Base-by-base conservation (phyloP, 2,888 invertebrate genomes). In the Phortica okadai region DNA sequence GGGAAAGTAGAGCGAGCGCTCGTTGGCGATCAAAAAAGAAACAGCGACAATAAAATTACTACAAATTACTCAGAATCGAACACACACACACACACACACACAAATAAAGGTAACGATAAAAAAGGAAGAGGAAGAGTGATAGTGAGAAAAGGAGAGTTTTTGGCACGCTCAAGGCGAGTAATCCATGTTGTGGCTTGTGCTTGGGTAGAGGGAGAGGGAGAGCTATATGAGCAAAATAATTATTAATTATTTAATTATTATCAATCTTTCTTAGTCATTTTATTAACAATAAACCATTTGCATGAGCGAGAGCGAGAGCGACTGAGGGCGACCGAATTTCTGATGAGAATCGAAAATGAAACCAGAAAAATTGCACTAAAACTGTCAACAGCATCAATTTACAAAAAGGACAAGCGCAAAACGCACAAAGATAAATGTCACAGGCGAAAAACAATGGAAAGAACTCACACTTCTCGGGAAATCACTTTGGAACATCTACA, bases 301-400 rank as follows among this genome's bases (percentile, higher is more conserved):
- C 21, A 21, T 21, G 21, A 21, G 21, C 21, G 21, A 21, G 21
- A 21, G 21, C 21, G 21, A 21, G 21, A 21, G 21, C 21, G 21
- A 21, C 21, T 21, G 21, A 21, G 21, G 21, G 21, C 21, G 21
- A 0, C 21, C 21, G 21, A 21, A 21, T 21, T 21, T 21, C 21
- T 21, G 21, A 21, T 21, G 21, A 21, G 21, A 21, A 21, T 21
- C 21, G 21, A 21, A 21, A 21, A 21, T 21, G 21, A 21, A 21
- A 21, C 21, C 21, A 21, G 21, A 21, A 70, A 77, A 67, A 69
- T 84, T 81, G 82, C 83, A 83, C 80, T 82, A 81, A 84, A 84
- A 84, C 84, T 80, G 85, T 83, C 85, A 84, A 86, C 82, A 82
- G 82, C 79, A 77, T 81, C 81, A 83, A 83, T 84, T 84, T 84